These are phyloP conservation scores for Belgica antarctica DNA, from an alignment of 2,888 invertebrate genomes.

Conservation along the genomic window DNA sequence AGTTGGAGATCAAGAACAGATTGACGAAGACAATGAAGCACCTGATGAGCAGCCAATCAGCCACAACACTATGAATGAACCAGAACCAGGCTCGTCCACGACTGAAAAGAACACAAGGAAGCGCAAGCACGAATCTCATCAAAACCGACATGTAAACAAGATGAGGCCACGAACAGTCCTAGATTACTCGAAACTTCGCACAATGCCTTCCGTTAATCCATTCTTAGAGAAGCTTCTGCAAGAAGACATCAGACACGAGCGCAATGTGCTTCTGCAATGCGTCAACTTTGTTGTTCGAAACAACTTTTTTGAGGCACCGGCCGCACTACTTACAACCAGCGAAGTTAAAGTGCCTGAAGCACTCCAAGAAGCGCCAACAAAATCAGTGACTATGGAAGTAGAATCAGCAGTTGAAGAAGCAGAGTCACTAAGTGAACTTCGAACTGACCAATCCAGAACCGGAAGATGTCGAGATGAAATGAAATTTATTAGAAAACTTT, in stretches of 20 bases:
- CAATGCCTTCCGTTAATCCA: constrained; percentile 54
- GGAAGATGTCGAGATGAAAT: not conserved
- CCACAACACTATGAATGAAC: constrained; percentile 44
- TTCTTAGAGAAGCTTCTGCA: constrained; percentile 70
- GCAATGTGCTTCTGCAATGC: constrained; percentile 84
- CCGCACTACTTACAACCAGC: too few relatives aligned
- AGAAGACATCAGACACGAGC: constrained; percentile 77
- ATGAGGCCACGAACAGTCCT: constrained; percentile 46
- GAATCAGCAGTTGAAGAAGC: too few relatives aligned
- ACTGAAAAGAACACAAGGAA: constrained; percentile 17
- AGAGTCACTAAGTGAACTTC: too few relatives aligned
- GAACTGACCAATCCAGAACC: too few relatives aligned
- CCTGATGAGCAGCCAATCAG: not conserved
- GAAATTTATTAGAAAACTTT: not conserved
- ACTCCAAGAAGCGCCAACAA: too few relatives aligned
- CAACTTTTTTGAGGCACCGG: constrained; percentile 72
- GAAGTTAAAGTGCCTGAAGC: too few relatives aligned
- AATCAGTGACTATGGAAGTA: too few relatives aligned
- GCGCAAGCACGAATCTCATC: constrained; percentile 11
- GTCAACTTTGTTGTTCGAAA: constrained; percentile 74
- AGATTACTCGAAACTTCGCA: constrained; percentile 49
- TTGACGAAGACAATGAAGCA: not conserved
- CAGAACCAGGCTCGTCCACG: constrained; percentile 8
- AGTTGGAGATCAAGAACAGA: not conserved
- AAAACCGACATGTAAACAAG: not conserved